These are phyloP conservation scores for Heliconius hewitsoni DNA, from an alignment of 1,140 invertebrate genomes.

Conservation along the genomic window DNA sequence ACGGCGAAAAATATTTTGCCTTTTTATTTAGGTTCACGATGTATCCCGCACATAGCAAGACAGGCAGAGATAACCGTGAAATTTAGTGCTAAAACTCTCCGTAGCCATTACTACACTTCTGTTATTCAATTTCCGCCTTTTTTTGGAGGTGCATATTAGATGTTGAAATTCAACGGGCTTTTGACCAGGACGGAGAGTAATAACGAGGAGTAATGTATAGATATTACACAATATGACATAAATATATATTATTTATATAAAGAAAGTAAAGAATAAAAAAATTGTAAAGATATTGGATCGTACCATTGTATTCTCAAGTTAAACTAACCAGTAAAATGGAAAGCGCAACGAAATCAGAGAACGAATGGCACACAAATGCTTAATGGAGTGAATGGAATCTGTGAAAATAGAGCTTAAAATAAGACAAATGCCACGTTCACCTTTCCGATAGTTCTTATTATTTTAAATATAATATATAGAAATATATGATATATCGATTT, in stretches of 20 bases:
- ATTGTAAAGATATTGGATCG: neutral
- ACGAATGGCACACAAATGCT: constrained; percentile 9
- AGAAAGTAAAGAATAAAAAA: neutral
- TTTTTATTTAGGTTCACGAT: neutral
- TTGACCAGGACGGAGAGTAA: neutral
- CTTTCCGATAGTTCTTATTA: too few relatives aligned
- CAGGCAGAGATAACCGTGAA: too few relatives aligned
- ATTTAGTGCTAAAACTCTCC: too few relatives aligned
- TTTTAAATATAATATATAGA: too few relatives aligned
- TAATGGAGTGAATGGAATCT: constrained; percentile 16
- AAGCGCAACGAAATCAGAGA: neutral
- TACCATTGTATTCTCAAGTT: neutral
- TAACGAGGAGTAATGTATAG: neutral
- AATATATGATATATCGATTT: too few relatives aligned
- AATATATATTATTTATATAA: neutral
- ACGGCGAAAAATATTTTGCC: constrained; percentile 7
- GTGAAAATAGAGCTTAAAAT: constrained; percentile 10
- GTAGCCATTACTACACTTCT: too few relatives aligned
- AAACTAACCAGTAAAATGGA: constrained; percentile 4
- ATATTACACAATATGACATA: neutral
- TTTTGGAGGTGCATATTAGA: too few relatives aligned
- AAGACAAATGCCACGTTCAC: neutral
- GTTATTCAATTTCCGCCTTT: too few relatives aligned
- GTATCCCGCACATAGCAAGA: too few relatives aligned
- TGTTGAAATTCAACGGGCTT: too few relatives aligned